Evolutionary conservation across 1,140 invertebrate genomes (phyloP).

Genomic region (Acyrthosiphon pisum): DNA sequence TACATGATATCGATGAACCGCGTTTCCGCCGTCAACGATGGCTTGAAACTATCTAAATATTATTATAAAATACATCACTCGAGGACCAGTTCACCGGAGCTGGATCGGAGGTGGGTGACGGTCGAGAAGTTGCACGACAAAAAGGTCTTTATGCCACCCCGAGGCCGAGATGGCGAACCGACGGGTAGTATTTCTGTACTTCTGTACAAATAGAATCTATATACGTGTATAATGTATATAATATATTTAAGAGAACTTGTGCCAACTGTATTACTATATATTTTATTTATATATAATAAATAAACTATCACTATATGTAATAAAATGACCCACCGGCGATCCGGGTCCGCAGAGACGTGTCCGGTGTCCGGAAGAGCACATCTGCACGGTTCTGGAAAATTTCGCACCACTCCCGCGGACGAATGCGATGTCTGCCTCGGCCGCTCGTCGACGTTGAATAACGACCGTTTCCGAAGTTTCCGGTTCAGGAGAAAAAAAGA

Average conservation of each 20-base stretch:
- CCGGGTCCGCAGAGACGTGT: neutral
- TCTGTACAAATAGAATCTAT: no score
- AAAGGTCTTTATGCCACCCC: neutral
- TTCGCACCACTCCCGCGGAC: neutral
- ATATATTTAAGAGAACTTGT: no score
- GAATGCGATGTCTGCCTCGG: neutral
- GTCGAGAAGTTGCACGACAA: neutral
- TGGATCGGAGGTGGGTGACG: neutral
- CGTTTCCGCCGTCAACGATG: neutral
- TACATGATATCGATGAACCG: neutral
- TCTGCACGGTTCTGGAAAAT: neutral
- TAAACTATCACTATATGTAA: neutral
- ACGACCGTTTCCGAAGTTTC: neutral
- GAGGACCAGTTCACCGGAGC: no score
- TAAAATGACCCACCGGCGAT: neutral
- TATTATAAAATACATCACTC: neutral
- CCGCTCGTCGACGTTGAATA: neutral
- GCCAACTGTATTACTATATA: no score
- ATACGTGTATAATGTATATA: no score
- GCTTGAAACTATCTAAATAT: neutral
- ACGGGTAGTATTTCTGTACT: neutral
- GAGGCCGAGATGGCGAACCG: neutral
- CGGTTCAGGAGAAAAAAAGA: neutral
- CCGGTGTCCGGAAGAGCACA: neutral
- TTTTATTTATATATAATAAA: neutral